A percentile compares a stretch with the other conserved stretches of the same genome.
Conservation (phyloP, 2,888 invertebrate genomes). For the Stomorhina lunata region DNA sequence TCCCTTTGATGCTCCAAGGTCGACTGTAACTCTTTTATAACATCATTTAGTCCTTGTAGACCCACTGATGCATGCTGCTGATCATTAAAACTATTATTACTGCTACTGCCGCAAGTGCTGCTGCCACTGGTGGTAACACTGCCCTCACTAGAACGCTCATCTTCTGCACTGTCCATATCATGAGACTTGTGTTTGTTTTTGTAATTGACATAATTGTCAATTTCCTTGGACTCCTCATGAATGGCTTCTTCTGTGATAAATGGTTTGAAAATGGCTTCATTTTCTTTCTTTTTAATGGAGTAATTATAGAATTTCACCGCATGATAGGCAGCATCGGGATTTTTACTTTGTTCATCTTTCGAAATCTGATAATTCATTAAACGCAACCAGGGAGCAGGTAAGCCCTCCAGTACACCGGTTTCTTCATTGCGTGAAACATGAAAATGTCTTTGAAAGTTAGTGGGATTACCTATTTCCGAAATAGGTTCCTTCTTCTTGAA, state of each 20-base stretch:
- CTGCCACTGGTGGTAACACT: slow-evolving; percentile 69
- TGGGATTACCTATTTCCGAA: slow-evolving; percentile 88
- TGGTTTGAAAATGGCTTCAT: slow-evolving; percentile 87
- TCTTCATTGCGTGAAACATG: slow-evolving; percentile 92
- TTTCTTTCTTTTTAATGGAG: slow-evolving; percentile 90
- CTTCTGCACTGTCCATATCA: slow-evolving; percentile 78
- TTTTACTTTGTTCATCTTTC: slow-evolving; percentile 91
- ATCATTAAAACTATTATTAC: slow-evolving; percentile 76
- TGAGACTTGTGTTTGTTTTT: slow-evolving; percentile 87
- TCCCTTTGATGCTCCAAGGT: slow-evolving; percentile 72
- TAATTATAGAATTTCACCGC: slow-evolving; percentile 95
- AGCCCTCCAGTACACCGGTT: slow-evolving; percentile 91
- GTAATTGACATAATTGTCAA: slow-evolving; percentile 87
- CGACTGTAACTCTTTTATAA: slow-evolving; percentile 76
- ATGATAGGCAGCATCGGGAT: slow-evolving; percentile 93
- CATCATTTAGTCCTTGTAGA: slow-evolving; percentile 73
- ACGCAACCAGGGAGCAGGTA: slow-evolving; percentile 91
- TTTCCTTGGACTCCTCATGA: slow-evolving; percentile 90
- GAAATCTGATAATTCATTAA: slow-evolving; percentile 91
- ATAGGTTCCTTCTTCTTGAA: slow-evolving; percentile 79
- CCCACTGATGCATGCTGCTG: slow-evolving; percentile 73
- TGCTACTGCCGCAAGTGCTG: slow-evolving; percentile 74
- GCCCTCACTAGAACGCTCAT: slow-evolving; percentile 80
- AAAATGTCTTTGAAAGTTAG: slow-evolving; percentile 91
- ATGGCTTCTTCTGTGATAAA: slow-evolving; percentile 90